Conservation (phyloP, 2,888 invertebrate genomes). For the Drosophila monieri region DNA sequence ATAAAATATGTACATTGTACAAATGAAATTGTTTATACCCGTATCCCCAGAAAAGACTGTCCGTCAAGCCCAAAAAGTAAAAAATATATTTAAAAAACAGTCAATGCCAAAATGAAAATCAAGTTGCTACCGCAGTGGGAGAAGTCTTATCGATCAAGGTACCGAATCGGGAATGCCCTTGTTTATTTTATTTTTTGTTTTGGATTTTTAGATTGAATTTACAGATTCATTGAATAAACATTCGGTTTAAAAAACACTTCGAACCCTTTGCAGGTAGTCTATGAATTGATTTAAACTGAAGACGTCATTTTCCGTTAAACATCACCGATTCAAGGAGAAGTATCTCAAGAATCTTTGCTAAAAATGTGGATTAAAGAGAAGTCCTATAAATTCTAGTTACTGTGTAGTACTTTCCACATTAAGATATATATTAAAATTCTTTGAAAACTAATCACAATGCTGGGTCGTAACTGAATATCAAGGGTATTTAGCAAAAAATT, state of each 20-base stretch:
- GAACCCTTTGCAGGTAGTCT: constrained; percentile 19
- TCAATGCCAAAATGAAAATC: constrained; percentile 57
- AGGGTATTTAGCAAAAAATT: constrained; percentile 46
- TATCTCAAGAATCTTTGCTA: not conserved
- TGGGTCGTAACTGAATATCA: constrained; percentile 23
- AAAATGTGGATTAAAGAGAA: too few species aligned
- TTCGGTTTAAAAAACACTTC: constrained; percentile 7
- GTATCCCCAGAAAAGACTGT: constrained; percentile 23
- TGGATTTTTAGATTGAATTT: too few species aligned
- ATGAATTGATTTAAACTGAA: not conserved
- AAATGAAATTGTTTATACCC: constrained; percentile 40
- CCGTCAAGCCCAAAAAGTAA: constrained; percentile 18
- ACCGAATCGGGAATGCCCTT: constrained; percentile 36
- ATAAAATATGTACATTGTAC: constrained; percentile 39
- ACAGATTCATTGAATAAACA: constrained; percentile 8
- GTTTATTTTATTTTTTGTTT: not conserved
- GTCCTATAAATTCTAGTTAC: not conserved
- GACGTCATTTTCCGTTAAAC: not conserved
- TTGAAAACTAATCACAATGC: constrained; percentile 3
- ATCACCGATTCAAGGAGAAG: not conserved
- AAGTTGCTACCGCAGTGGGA: constrained; percentile 17
- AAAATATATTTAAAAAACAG: constrained; percentile 23
- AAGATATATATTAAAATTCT: not conserved
- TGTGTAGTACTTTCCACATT: not conserved
- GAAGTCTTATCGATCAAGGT: too few species aligned